Evolutionary conservation across 2,113 vertebrate species (phyloP).

Genomic region (Thunnus thynnus): DNA sequence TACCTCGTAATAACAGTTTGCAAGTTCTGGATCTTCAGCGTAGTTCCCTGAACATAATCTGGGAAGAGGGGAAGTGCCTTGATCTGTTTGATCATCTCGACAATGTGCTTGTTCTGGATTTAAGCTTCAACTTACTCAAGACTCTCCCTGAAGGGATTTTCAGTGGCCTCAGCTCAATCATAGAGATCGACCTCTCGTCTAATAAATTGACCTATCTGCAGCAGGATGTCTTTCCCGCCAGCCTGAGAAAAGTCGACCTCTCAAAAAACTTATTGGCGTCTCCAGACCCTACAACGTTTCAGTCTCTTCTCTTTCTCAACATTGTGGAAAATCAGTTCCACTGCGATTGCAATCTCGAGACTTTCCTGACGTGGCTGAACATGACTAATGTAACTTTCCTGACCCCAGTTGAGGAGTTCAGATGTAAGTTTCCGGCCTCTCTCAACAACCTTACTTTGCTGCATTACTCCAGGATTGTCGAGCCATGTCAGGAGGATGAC

Average conservation of each 20-base stretch:
- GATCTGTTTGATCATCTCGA: conserved; percentile 87
- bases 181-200: conserved; percentile 83
- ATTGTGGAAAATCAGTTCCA: conserved; percentile 86
- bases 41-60: conserved; percentile 88
- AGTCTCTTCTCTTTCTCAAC: conserved; percentile 77
- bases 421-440: conserved; percentile 83
- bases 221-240: conserved; percentile 82
- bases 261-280: conserved; percentile 87
- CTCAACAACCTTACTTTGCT: conserved; percentile 71
- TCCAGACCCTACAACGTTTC: conserved; percentile 86
- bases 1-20: conserved; percentile 75
- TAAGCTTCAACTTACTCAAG: conserved; percentile 86
- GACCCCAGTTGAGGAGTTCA: conserved; percentile 68
- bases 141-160: conserved; percentile 88
- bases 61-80: conserved; percentile 84
- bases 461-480: conserved; percentile 6
- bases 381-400: conserved; percentile 80
- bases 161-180: conserved; percentile 82
- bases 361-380: conserved; percentile 87
- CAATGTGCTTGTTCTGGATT: conserved; percentile 78
- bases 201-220: conserved; percentile 87
- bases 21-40: conserved; percentile 85
- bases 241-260: conserved; percentile 82
- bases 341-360: conserved; percentile 87
- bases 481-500: conserved; percentile 80